A percentile compares a stretch with the other conserved stretches of the same genome.
phyloP scores from a whole-genome alignment of 2,113 vertebrate species.

The Neotragus moschatus region DNA sequence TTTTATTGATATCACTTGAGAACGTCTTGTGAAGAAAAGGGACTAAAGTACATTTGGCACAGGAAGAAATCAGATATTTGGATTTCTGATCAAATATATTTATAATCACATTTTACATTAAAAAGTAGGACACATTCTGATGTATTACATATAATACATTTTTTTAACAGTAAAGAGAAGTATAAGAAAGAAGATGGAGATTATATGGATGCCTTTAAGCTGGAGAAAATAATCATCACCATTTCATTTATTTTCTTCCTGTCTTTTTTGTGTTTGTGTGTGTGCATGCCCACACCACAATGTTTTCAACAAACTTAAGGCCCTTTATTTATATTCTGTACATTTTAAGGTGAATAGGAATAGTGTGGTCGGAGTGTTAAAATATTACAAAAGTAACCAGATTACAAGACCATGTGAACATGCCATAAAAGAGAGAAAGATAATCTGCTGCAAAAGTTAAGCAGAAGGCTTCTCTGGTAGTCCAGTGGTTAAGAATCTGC shows the following conservation, averaged over 20 bases:
- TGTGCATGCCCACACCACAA: rapidly evolving
- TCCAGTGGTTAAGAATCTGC: not conserved
- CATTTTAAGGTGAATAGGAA: not conserved
- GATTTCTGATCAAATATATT: not conserved
- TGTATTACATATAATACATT: not conserved
- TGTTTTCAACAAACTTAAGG: not conserved
- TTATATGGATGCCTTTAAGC: not conserved
- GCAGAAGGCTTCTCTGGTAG: not conserved
- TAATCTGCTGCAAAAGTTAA: not conserved
- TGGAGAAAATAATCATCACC: not conserved
- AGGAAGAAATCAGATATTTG: not conserved
- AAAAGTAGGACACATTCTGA: not conserved
- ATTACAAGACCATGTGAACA: not conserved
- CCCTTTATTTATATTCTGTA: not conserved
- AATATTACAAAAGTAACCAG: not conserved
- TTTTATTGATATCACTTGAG: not conserved
- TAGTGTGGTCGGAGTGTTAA: not conserved
- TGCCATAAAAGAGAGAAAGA: not conserved
- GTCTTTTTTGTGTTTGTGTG: not conserved
- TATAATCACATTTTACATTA: not conserved
- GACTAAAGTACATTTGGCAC: not conserved
- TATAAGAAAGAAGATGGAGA: not conserved
- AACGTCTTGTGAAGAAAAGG: not conserved
- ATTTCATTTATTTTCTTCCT: not conserved
- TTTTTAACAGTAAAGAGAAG: not conserved